Conservation (phyloP, 2,113 vertebrate species). For the Tichodroma muraria region DNA sequence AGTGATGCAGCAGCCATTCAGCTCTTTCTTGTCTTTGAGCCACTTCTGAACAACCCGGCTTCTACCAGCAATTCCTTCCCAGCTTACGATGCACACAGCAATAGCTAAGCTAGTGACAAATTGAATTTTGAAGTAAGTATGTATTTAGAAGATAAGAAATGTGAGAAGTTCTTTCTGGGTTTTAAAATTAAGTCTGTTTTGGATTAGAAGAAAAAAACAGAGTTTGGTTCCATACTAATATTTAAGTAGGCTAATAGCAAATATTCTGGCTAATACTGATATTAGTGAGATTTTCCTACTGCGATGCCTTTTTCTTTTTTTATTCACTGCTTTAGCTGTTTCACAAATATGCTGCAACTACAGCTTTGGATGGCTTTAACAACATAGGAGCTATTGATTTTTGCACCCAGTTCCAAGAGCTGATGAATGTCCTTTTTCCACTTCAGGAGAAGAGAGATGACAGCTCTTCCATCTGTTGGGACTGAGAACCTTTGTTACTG, state of each 20-base stretch:
- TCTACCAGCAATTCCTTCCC: not conserved
- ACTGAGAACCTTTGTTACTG: not conserved
- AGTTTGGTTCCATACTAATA: not conserved
- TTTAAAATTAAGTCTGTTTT: not conserved
- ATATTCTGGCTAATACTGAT: not conserved
- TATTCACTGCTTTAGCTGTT: not conserved
- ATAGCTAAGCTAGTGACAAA: conserved; percentile 43
- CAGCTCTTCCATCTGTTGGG: not conserved
- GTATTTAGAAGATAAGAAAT: conserved; percentile 16
- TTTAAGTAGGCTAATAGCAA: not conserved
- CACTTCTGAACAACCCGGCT: not conserved
- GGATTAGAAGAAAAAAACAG: not conserved
- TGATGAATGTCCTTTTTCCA: not conserved
- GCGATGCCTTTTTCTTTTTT: not conserved
- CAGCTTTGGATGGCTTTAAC: not conserved
- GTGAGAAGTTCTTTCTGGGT: not conserved
- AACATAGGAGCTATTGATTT: not conserved
- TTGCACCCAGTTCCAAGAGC: not conserved
- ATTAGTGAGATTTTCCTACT: not conserved
- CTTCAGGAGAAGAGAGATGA: not conserved
- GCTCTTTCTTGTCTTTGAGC: not conserved
- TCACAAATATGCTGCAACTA: not conserved
- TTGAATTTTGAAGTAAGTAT: conserved; percentile 9
- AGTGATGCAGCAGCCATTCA: not conserved
- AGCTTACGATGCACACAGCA: not conserved